These are phyloP conservation scores for Seladonia tumulorum DNA, from an alignment of 2,888 invertebrate genomes.

Conservation along the genomic window DNA sequence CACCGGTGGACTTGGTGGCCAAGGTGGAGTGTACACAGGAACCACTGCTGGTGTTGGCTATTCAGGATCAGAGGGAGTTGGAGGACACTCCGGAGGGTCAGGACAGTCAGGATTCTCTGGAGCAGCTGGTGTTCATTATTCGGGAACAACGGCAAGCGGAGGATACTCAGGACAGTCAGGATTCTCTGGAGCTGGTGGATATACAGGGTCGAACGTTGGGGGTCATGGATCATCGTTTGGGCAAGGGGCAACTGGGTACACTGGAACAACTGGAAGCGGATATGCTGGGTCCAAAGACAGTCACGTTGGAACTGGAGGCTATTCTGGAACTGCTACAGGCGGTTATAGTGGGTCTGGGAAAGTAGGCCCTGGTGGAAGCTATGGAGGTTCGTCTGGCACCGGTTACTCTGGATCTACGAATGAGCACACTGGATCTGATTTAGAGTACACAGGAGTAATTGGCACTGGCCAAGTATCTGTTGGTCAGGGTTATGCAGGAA, in stretches of 20 bases:
- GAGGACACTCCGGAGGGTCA: background rate
- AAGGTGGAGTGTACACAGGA: constrained; percentile 21
- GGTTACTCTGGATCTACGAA: constrained; percentile 10
- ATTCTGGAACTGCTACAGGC: constrained; percentile 1
- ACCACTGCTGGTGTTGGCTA: constrained; percentile 25
- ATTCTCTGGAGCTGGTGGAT: constrained; percentile 33
- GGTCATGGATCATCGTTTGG: background rate
- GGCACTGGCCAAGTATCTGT: constrained; percentile 17
- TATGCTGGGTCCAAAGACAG: background rate
- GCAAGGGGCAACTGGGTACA: background rate
- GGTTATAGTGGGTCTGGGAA: background rate
- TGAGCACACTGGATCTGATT: constrained; percentile 19
- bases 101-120: constrained; percentile 8
- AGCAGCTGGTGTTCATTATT: constrained; percentile 19
- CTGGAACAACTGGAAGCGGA: constrained; percentile 19
- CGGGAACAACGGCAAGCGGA: constrained; percentile 6
- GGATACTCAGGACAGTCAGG: constrained; percentile 34
- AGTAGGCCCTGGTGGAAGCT: background rate
- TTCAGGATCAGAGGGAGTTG: constrained; percentile 12
- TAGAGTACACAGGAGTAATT: constrained; percentile 25
- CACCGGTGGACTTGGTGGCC: constrained; percentile 51
- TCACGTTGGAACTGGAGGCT: constrained; percentile 5
- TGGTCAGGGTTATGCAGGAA: constrained; percentile 13
- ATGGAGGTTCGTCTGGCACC: background rate
- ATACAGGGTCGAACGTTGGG: background rate